Evolutionary conservation across 1,140 invertebrate species (phyloP).

Genomic region (Drosophila littoralis): DNA sequence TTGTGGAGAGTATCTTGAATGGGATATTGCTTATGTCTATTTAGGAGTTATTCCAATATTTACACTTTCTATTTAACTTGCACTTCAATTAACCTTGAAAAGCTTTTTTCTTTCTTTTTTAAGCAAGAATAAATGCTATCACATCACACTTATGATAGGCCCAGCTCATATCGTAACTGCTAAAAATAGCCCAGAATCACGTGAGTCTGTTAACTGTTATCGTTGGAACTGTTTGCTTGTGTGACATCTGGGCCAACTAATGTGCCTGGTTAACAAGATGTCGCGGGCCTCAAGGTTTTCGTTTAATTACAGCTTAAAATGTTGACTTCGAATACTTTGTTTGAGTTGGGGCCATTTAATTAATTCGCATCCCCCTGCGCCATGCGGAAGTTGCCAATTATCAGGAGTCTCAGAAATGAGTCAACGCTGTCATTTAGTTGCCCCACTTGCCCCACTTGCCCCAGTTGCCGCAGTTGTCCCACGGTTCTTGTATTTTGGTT

Average conservation of each 20-base stretch:
- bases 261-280: conserved; percentile 24
- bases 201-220: conserved; percentile 7
- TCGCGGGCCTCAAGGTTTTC: conserved; percentile 2
- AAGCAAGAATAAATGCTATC: conserved; percentile 14
- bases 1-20: no score
- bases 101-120: not conserved
- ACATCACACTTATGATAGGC: conserved; percentile 9
- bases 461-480: not conserved
- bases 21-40: no score
- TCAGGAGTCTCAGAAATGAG: conserved; percentile 21
- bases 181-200: conserved; percentile 14
- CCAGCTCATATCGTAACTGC: conserved; percentile 9
- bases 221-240: conserved; percentile 17
- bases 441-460: conserved; percentile 23
- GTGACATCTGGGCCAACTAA: conserved; percentile 41
- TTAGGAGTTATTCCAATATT: not conserved
- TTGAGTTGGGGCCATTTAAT: conserved; percentile 32
- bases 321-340: conserved; percentile 29
- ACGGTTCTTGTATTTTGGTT: conserved; percentile 4
- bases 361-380: conserved; percentile 30
- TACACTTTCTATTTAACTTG: not conserved
- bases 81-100: not conserved
- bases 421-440: conserved; percentile 30
- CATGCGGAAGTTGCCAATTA: conserved; percentile 67
- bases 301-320: conserved; percentile 29